Base-by-base conservation (phyloP, 1,140 invertebrate genomes). In the Olivierus martensii region DNA sequence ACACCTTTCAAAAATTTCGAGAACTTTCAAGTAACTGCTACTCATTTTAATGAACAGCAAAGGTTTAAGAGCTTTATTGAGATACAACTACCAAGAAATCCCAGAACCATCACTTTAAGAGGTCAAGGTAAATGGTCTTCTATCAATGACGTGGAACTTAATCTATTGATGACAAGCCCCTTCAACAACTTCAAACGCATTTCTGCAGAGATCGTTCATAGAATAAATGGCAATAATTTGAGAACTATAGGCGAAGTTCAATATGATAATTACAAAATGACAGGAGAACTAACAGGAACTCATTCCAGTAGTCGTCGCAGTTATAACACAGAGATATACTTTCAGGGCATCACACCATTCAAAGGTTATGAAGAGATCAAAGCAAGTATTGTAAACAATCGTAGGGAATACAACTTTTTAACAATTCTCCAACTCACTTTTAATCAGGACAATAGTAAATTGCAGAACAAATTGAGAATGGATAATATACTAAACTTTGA, bases 151-250 rank as follows among this genome's bases (percentile, higher is more conserved):
- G 36, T 49, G 2, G 51, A 52, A 52, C 9, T 56, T 3, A 56
- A 56, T 46, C 43, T 49, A 9, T 39, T 52, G 6, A n/a, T 49
- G 9, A 49, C 42, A 15, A 28, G 18, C 6, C 18, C 50, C 6
- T 38, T 56, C 18, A 37, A 17, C 17, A 18, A 52, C 18, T 18
- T 28, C n/a, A n/a, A 56, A 41, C n/a, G 43, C 10, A 28, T 39
- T 15, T 49, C 55, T 14, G 15, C 52, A 37, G 55, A 56, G n/a
- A 15, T 56, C 14, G 46, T 52, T n/a, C 55, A 56, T 21, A 56
- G 52, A 42, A 12, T 49, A 3, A 17, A 51, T 15, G 41, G 47
- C 45, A 22, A 44, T 9, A 56, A 49, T 15, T 38, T 52, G 28
- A 43, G 47, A 18, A 56, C 36, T 15, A 41, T 49, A 18, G n/a